phyloP scores from a whole-genome alignment of 2,797 vertebrate species.

The Momotus momota region DNA sequence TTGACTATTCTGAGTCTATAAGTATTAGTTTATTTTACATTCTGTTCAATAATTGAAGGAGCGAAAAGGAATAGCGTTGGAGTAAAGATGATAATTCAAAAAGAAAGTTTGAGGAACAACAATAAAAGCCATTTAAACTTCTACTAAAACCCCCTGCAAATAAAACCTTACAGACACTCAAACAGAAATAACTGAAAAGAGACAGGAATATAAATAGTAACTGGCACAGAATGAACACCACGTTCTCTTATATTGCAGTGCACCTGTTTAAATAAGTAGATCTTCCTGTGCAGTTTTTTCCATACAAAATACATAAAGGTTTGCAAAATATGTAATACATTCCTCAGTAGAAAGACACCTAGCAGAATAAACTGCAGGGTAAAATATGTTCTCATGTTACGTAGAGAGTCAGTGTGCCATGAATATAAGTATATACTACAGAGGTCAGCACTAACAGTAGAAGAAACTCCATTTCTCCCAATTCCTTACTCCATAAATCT shows the following conservation, averaged over 20 bases:
- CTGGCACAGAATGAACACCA: neutral
- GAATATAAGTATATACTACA: neutral
- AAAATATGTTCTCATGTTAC: neutral
- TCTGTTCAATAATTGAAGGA: neutral
- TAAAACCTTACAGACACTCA: neutral
- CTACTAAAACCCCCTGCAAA: neutral
- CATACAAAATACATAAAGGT: neutral
- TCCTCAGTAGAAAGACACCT: neutral
- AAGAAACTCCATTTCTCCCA: neutral
- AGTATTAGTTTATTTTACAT: slow-evolving; percentile 24
- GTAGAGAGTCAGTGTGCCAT: neutral
- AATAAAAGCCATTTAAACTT: neutral
- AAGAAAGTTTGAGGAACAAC: neutral
- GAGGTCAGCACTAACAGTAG: neutral
- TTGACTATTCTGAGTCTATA: neutral
- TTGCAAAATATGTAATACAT: neutral
- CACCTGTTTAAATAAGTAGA: neutral
- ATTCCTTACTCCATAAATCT: neutral
- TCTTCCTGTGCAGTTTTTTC: neutral
- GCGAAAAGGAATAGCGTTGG: neutral
- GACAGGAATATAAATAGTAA: neutral
- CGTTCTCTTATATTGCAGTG: neutral
- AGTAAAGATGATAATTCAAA: neutral
- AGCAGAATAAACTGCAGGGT: neutral
- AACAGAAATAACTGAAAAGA: neutral